Evolutionary conservation across 2,113 vertebrate species (phyloP).

Genomic region (Tetrao urogallus): DNA sequence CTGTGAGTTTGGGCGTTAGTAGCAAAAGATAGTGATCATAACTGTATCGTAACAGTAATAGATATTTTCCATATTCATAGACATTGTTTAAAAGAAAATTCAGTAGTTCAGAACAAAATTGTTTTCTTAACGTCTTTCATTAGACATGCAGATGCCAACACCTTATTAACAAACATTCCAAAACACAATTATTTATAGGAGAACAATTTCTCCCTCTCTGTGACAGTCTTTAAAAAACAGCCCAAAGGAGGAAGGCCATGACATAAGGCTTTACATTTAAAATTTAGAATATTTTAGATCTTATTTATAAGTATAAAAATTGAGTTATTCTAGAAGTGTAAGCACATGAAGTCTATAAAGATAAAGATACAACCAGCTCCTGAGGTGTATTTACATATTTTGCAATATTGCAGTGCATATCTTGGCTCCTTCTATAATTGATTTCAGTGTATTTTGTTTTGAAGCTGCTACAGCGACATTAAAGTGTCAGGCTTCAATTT

Average conservation of each 20-base stretch:
- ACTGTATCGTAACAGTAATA: not conserved
- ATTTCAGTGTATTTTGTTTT: constrained; percentile 15
- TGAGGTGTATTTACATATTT: constrained; percentile 39
- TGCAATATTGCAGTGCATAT: not conserved
- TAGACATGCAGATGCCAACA: not conserved
- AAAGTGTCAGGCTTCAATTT: constrained; percentile 53
- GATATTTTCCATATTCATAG: not conserved
- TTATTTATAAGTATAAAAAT: not conserved
- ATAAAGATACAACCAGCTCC: not conserved
- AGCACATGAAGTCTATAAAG: not conserved
- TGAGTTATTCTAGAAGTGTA: not conserved
- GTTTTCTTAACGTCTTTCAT: not conserved
- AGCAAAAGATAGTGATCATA: not conserved
- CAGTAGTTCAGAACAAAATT: not conserved
- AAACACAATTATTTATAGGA: not conserved
- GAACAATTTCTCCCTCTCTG: not conserved
- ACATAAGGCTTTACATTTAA: not conserved
- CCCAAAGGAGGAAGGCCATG: not conserved
- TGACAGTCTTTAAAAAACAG: not conserved
- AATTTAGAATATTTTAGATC: not conserved
- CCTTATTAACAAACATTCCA: not conserved
- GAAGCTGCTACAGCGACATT: constrained; percentile 41
- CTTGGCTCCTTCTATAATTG: constrained; percentile 1
- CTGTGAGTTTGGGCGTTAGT: not conserved
- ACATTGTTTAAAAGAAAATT: not conserved